Evolutionary conservation across 2,797 vertebrate genomes (phyloP).

Genomic region (Lophius americanus): DNA sequence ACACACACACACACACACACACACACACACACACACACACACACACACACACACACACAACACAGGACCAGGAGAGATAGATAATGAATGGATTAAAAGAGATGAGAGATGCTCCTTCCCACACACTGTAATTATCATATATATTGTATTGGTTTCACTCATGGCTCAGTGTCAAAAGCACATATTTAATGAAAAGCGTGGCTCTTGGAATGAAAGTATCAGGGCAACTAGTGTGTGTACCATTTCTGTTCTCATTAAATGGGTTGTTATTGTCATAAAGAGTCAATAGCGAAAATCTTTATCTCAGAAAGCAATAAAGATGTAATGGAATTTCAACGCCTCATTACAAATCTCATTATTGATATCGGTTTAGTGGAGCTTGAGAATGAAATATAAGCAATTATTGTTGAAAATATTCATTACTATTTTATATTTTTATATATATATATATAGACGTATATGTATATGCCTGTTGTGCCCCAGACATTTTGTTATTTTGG

Average conservation of each 20-base stretch:
- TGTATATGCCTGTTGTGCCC: too few relatives aligned
- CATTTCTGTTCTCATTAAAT: conserved; percentile 53
- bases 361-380: conserved; percentile 2
- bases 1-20: too few relatives aligned
- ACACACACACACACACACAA: conserved; percentile 5
- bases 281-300: conserved; percentile 39
- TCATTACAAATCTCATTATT: conserved; percentile 38
- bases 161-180: conserved; percentile 53
- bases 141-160: conserved; percentile 70
- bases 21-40: too few relatives aligned
- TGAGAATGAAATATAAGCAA: conserved; percentile 3
- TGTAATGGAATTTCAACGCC: conserved; percentile 56
- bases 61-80: conserved; percentile 23
- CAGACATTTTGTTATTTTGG: too few relatives aligned
- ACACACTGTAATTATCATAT: conserved; percentile 73
- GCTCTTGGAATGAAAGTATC: conserved; percentile 35
- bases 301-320: conserved; percentile 47
- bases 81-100: conserved; percentile 69
- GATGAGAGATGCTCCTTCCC: conserved; percentile 45
- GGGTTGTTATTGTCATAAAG: conserved; percentile 66
- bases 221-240: conserved; percentile 28
- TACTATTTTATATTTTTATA: conserved; percentile 14
- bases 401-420: conserved; percentile 1
- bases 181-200: conserved; percentile 63
- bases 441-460: too few relatives aligned